phyloP scores from a whole-genome alignment of 2,888 invertebrate species.

The Apantesis nais region DNA sequence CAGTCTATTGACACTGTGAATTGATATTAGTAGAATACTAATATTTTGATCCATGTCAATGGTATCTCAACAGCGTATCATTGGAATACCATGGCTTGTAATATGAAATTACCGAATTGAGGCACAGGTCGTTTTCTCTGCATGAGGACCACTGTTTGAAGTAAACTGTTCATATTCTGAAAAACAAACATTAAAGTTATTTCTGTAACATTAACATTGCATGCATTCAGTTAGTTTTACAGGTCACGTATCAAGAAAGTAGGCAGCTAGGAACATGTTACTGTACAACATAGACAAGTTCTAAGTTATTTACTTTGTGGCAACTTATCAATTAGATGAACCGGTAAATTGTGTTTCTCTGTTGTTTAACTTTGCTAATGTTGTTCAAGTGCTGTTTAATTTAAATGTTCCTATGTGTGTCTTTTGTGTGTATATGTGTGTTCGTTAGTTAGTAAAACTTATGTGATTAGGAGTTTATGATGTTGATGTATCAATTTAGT shows the following conservation, averaged over 20 bases:
- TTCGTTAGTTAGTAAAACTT: neutral
- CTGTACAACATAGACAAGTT: conserved; percentile 6
- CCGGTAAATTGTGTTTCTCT: conserved; percentile 38
- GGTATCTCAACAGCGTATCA: too few relatives aligned
- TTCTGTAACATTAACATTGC: neutral
- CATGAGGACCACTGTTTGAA: too few relatives aligned
- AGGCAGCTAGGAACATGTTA: neutral
- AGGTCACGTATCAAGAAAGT: conserved; percentile 5
- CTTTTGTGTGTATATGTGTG: neutral
- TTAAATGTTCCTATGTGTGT: conserved; percentile 13
- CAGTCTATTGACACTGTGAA: too few relatives aligned
- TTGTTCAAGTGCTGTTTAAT: conserved; percentile 17
- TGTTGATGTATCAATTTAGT: neutral
- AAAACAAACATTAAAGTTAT: neutral
- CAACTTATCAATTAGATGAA: conserved; percentile 42
- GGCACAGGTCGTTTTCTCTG: too few relatives aligned
- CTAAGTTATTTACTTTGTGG: conserved; percentile 32
- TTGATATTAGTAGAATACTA: too few relatives aligned
- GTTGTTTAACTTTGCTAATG: conserved; percentile 27
- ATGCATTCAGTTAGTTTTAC: neutral
- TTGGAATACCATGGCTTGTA: too few relatives aligned
- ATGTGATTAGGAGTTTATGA: neutral
- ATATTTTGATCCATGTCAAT: too few relatives aligned
- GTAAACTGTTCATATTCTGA: too few relatives aligned
- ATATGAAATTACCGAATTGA: too few relatives aligned